Base-by-base conservation (phyloP, 2,888 invertebrate species). In the Lasioglossum pauxillum region DNA sequence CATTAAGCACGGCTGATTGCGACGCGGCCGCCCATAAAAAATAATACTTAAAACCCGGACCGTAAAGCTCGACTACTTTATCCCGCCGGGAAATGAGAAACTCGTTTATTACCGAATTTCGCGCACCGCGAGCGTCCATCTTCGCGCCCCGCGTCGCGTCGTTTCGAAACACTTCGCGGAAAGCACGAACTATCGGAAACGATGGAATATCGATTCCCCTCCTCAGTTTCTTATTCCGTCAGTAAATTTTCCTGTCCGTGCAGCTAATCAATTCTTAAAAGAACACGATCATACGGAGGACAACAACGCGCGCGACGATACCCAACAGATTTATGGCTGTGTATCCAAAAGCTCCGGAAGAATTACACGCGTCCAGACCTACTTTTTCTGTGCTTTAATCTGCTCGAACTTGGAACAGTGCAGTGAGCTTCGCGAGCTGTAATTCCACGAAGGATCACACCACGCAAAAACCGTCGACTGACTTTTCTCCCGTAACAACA, bases 1-100 rank as follows among this genome's bases (percentile, higher is more conserved):
- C 84, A 71, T 84, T 78, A 78, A 84, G 44, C 35, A 44, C 38
- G 69, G n/a, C 75, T 78, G 69, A 84, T 75, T 75, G 85, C 71
- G n/a, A 84, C 84, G 72, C 27, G n/a, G 57, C 41, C 49, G 44
- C 53, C 77, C 57, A 60, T 84, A 83, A 83, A 81, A 83, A 83
- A 78, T 75, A 78, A 83, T n/a, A 7, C 60, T 78, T 31, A 27
- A 74, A 72, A 74, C 38, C 14, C n/a, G 14, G 14, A 67, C 35
- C 78, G 74, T 83, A 75, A 84, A 83, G 27, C 23, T 16, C 49
- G 23, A 35, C 60, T 12, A 2, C 31, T 69, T 60, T 12, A 38
- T 75, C 35, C 23, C 71, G 2, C 7, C n/a, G 49, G 31, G 41
- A 75, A 78, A 78, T 35, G 75, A 84, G 78, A 8, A 31, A 60